phyloP scores from a whole-genome alignment of 2,888 invertebrate species.

The Tromatobia lineatoria region DNA sequence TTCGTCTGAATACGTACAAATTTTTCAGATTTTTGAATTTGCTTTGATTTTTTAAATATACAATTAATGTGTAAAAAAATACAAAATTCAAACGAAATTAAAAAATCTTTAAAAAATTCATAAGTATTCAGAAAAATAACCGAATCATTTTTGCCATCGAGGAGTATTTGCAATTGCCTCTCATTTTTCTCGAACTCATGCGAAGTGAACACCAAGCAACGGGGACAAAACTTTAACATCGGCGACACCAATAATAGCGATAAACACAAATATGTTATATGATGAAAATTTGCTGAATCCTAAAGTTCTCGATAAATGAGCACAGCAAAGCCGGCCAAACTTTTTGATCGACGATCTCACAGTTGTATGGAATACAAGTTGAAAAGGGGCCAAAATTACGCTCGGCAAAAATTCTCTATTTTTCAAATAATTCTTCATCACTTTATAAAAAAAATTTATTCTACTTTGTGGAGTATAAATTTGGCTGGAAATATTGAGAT shows the following conservation, averaged over 20 bases:
- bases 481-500: background rate
- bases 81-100: no score
- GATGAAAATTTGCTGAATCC: conserved; percentile 10
- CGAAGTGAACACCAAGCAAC: no score
- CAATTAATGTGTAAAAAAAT: no score
- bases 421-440: background rate
- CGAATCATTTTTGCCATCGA: no score
- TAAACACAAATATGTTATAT: background rate
- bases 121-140: no score
- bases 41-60: no score
- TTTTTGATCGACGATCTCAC: conserved; percentile 19
- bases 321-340: background rate
- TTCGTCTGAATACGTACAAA: no score
- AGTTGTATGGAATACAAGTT: conserved; percentile 13
- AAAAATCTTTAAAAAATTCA: no score
- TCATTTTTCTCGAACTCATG: no score
- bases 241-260: conserved; percentile 22
- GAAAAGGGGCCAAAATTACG: background rate
- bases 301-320: background rate
- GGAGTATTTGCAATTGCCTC: no score
- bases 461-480: background rate
- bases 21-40: no score
- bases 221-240: no score
- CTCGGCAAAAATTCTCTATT: conserved; percentile 8
- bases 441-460: background rate